Evolutionary conservation across 1,140 invertebrate species (phyloP), one percentile per base, ranked within the genome.

Genomic region (Thrips palmi): DNA sequence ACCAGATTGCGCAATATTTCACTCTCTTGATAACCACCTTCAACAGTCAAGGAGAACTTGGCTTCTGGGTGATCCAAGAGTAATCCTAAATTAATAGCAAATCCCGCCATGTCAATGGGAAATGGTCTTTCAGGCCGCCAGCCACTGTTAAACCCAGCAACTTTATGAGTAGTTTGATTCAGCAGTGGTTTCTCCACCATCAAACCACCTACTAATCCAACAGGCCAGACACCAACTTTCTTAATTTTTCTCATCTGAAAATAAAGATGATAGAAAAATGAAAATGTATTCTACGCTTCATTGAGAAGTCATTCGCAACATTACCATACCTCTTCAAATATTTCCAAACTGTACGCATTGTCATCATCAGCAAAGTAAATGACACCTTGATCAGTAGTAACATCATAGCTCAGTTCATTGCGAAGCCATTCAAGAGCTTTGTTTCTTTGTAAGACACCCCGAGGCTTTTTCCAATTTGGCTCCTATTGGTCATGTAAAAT

Each of bases 291-390:
- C 15, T 15, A 32, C 14, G 10, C 7, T 7, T 32, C 7, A 32
- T 32, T 32, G 7, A 8, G 7, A 27, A 27, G 12, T n/a, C n/a
- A n/a, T n/a, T n/a, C n/a, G n/a, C n/a, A n/a, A n/a, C n/a, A n/a
- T n/a, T n/a, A n/a, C 40, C 40, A 53, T 55, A 87, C 84, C 67
- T 96, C 87, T 45, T 82, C 68, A 63, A 97, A 96, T 25, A 97
- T 56, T 54, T 82, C 74, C 14, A 92, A 52, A 44, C 77, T 74
- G 54, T 97, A 97, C 1, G 85, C 82, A 54, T 99, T 99, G 55
- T 99, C 94, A 59, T 99, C 94, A 58, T 99, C 94, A 57, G 91
- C 93, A 62, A 99, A 98, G 62, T 86, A 99, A 0, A 98, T 74
- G 28, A 96, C 73, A 2, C 85, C 86, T 51, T 65, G 64, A 47